phyloP scores from a whole-genome alignment of 2,888 invertebrate species.

The Cheilosia impressa region DNA sequence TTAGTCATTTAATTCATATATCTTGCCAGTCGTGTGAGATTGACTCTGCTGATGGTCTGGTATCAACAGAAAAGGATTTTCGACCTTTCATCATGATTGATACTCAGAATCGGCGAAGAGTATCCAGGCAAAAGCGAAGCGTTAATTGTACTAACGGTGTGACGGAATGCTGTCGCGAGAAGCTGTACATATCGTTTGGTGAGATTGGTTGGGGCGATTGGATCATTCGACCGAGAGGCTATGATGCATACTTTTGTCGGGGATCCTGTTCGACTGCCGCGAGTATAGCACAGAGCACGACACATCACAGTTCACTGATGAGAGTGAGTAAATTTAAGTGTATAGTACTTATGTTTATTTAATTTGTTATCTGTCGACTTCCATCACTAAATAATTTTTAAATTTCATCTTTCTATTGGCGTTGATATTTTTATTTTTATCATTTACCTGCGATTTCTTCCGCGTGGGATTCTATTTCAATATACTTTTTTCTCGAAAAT shows the following conservation, averaged over 20 bases:
- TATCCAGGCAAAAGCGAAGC: slow-evolving; percentile 85
- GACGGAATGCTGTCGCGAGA: slow-evolving; percentile 92
- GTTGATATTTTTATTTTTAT: neutral
- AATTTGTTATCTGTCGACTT: neutral
- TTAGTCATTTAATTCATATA: slow-evolving; percentile 89
- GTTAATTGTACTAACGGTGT: slow-evolving; percentile 89
- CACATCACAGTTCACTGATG: slow-evolving; percentile 89
- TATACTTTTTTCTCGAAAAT: no score
- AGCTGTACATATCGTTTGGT: slow-evolving; percentile 91
- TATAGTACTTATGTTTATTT: neutral
- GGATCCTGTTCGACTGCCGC: slow-evolving; percentile 91
- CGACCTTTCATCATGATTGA: slow-evolving; percentile 92
- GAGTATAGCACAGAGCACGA: slow-evolving; percentile 87
- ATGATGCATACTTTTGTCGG: slow-evolving; percentile 94
- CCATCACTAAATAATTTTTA: neutral
- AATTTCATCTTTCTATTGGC: neutral
- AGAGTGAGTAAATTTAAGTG: slow-evolving; percentile 85
- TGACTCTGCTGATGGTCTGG: slow-evolving; percentile 86
- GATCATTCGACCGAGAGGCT: slow-evolving; percentile 92
- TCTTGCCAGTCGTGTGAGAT: slow-evolving; percentile 91
- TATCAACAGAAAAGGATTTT: slow-evolving; percentile 88
- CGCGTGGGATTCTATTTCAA: no score
- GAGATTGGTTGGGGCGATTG: slow-evolving; percentile 95
- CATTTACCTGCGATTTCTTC: no score
- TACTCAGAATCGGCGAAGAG: slow-evolving; percentile 88